Evolutionary conservation across 2,797 vertebrate genomes (phyloP).

Genomic region (Sebastes cheni): DNA sequence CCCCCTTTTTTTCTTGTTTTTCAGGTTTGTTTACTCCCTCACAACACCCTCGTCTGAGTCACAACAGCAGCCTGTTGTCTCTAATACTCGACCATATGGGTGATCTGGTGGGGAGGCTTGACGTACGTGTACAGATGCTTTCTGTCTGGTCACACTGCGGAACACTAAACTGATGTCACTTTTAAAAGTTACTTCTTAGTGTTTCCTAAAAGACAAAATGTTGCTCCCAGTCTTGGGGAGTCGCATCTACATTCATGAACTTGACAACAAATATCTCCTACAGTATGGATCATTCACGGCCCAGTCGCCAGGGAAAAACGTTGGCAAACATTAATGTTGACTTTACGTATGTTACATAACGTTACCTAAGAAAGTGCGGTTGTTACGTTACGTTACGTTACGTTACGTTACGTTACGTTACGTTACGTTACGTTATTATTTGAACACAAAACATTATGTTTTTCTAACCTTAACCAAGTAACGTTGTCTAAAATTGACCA

Average conservation of each 20-base stretch:
- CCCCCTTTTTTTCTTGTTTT: constrained; percentile 22
- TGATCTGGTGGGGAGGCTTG: not conserved
- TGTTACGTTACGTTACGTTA: not conserved
- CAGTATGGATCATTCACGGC: not conserved
- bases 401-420: too few species aligned
- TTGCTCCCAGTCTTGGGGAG: not conserved
- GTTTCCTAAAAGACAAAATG: not conserved
- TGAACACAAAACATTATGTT: not conserved
- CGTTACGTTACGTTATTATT: not conserved
- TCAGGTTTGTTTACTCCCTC: constrained; percentile 50
- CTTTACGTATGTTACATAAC: not conserved
- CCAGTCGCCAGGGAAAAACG: too few species aligned
- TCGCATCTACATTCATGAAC: not conserved
- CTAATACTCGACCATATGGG: constrained; percentile 8
- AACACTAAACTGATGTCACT: not conserved
- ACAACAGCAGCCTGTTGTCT: constrained; percentile 31
- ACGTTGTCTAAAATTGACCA: not conserved
- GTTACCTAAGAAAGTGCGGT: too few species aligned
- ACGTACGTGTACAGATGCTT: constrained; percentile 22
- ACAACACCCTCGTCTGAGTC: constrained; percentile 11
- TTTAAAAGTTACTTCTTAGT: not conserved
- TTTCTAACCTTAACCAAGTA: not conserved
- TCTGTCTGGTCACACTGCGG: not conserved
- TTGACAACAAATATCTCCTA: not conserved
- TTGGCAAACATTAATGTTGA: not conserved